Evolutionary conservation across 2,797 vertebrate genomes (phyloP).

Genomic region (Avahi laniger): DNA sequence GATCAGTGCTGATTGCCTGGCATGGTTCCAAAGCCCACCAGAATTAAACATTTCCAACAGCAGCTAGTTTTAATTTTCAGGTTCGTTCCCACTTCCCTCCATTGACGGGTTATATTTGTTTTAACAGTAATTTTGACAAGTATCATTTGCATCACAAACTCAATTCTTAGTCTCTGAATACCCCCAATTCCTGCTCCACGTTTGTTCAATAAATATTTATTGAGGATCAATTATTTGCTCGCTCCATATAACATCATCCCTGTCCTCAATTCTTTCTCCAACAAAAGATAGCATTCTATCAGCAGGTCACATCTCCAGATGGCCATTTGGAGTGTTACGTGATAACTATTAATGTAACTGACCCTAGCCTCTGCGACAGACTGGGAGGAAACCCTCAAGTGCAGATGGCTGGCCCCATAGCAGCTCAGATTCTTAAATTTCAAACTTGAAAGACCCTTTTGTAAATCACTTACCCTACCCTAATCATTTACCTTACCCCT

Average conservation of each 20-base stretch:
- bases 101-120: not conserved
- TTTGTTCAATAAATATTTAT: not conserved
- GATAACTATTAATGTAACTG: not conserved
- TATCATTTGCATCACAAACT: not conserved
- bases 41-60: not conserved
- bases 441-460: not conserved
- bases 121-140: conserved; percentile 8
- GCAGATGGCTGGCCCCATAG: not conserved
- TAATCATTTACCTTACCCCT: not conserved
- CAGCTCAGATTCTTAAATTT: not conserved
- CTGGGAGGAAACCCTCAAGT: not conserved
- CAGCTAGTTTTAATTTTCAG: conserved; percentile 25
- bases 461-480: not conserved
- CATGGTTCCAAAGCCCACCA: not conserved
- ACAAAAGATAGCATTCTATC: not conserved
- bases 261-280: conserved; percentile 23
- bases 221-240: not conserved
- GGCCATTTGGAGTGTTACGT: not conserved
- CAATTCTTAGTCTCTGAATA: not conserved
- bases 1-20: not conserved
- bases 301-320: not conserved
- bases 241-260: not conserved
- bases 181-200: not conserved
- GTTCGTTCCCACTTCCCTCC: not conserved
- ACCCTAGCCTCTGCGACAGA: not conserved